phyloP scores from a whole-genome alignment of 1,140 invertebrate genomes.

The Bombus superbus region DNA sequence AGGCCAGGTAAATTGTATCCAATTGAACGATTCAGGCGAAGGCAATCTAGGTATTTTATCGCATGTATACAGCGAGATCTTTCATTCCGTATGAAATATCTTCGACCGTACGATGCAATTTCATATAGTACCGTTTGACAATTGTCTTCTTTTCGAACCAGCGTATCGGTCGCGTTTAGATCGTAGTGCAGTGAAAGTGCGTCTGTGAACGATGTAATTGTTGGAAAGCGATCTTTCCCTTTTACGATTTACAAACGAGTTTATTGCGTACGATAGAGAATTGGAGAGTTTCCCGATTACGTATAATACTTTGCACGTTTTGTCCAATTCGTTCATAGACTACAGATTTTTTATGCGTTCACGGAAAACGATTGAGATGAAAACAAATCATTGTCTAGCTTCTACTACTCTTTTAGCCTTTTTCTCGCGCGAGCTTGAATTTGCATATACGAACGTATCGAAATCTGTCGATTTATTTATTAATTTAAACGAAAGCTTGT shows the following conservation, averaged over 20 bases:
- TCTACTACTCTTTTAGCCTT: no score
- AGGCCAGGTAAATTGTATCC: constrained; percentile 44
- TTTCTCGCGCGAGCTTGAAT: not conserved
- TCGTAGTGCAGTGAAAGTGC: constrained; percentile 43
- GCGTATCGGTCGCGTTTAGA: not conserved
- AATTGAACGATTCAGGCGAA: not conserved
- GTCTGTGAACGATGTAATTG: constrained; percentile 28
- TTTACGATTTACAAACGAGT: not conserved
- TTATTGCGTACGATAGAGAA: not conserved
- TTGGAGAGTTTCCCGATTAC: not conserved
- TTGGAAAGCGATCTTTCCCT: constrained; percentile 43
- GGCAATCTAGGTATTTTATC: not conserved
- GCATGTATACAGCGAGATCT: not conserved
- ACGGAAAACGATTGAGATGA: no score
- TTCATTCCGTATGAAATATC: not conserved
- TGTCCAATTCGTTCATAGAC: no score
- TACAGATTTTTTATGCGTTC: no score
- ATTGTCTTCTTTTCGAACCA: not conserved
- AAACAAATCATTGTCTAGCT: no score
- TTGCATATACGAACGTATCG: not conserved
- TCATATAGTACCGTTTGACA: not conserved
- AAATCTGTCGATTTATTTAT: not conserved
- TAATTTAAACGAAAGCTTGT: not conserved
- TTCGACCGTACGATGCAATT: not conserved
- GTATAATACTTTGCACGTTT: not conserved